These are phyloP conservation scores for Eurytoma californica DNA, from an alignment of 2,888 invertebrate species.

Conservation along the genomic window DNA sequence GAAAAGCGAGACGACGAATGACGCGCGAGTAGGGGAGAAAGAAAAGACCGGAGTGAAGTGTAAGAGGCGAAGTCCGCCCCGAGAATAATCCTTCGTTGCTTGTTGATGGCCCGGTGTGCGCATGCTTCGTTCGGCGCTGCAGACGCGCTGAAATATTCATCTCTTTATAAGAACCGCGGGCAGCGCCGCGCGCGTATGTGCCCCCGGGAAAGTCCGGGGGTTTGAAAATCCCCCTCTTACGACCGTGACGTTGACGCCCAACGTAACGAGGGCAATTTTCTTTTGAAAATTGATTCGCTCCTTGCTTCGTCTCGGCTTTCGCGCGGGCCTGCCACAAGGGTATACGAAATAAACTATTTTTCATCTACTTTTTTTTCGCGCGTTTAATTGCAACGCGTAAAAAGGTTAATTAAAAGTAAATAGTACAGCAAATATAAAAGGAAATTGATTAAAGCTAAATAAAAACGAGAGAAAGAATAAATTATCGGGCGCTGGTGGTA, in stretches of 20 bases:
- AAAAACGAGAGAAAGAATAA: no score
- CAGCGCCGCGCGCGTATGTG: neutral
- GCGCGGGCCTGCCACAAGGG: neutral
- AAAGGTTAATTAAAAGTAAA: no score
- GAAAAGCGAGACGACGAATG: conserved; percentile 7
- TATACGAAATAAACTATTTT: neutral
- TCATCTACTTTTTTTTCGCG: no score
- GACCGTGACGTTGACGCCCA: neutral
- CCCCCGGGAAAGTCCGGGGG: neutral
- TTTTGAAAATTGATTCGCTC: conserved; percentile 31
- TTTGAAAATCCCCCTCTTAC: conserved; percentile 12
- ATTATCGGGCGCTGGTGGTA: no score
- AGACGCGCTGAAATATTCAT: conserved; percentile 48
- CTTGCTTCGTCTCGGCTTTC: neutral
- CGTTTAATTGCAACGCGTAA: no score
- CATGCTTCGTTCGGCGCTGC: neutral
- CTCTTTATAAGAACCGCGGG: conserved; percentile 12
- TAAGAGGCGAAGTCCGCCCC: neutral
- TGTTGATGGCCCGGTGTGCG: conserved; percentile 12
- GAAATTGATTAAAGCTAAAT: no score
- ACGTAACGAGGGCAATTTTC: conserved; percentile 40
- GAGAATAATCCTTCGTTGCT: neutral
- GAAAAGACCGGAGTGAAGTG: neutral
- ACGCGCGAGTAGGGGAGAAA: neutral
- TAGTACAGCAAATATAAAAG: no score